Conservation (phyloP, 1,140 invertebrate genomes). For the Cyclina sinensis region DNA sequence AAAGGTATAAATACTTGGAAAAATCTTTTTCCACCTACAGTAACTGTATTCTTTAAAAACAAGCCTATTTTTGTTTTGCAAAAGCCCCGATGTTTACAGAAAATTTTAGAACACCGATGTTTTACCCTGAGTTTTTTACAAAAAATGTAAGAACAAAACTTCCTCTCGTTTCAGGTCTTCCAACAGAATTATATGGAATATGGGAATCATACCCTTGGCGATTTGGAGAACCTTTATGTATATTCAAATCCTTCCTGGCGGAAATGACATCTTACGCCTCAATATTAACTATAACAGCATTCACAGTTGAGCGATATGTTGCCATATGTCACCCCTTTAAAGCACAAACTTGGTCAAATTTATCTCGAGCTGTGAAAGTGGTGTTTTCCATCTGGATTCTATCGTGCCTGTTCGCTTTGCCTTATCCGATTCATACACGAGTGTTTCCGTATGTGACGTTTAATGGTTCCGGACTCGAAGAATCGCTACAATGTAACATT, state of each 20-base stretch:
- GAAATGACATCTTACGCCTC: slow-evolving; percentile 97
- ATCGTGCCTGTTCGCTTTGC: slow-evolving; percentile 92
- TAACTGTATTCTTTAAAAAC: no score
- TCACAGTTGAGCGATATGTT: slow-evolving; percentile 97
- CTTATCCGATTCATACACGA: slow-evolving; percentile 85
- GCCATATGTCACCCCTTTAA: slow-evolving; percentile 97
- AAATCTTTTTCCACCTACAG: no score
- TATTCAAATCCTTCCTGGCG: slow-evolving; percentile 93
- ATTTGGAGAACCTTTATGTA: slow-evolving; percentile 94
- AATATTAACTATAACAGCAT: slow-evolving; percentile 96
- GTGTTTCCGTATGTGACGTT: slow-evolving; percentile 71
- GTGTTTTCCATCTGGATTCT: slow-evolving; percentile 93
- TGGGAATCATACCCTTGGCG: slow-evolving; percentile 95
- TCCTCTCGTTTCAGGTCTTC: slow-evolving; percentile 89
- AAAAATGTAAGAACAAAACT: no score
- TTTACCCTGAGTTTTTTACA: no score
- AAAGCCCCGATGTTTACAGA: no score
- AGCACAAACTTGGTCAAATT: slow-evolving; percentile 94
- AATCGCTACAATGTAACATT: slow-evolving; percentile 84
- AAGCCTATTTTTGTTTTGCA: no score
- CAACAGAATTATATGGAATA: slow-evolving; percentile 94
- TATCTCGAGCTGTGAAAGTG: slow-evolving; percentile 92
- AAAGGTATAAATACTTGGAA: no score
- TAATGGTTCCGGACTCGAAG: slow-evolving; percentile 68
- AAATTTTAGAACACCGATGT: no score